These are phyloP conservation scores for Camponotus fellah DNA, from an alignment of 2,888 invertebrate species.

Conservation along the genomic window DNA sequence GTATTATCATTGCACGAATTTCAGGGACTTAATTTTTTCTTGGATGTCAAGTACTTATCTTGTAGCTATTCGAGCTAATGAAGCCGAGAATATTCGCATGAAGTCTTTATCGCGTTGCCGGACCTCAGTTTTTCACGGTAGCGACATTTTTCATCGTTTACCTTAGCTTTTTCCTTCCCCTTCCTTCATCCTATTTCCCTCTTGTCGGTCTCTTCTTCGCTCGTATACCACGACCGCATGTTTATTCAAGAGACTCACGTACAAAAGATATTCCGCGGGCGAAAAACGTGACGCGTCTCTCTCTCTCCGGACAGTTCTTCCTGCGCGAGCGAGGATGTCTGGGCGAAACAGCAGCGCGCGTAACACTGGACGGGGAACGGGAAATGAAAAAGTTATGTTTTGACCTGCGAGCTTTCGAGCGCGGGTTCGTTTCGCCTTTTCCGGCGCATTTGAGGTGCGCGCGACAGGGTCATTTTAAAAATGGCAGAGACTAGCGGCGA, in stretches of 20 bases:
- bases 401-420: conserved; percentile 65
- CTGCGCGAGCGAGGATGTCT: conserved; percentile 29
- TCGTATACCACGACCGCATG: conserved; percentile 76
- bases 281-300: conserved; percentile 77
- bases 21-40: background rate
- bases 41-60: conserved; percentile 33
- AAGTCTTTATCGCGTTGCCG: conserved; percentile 73
- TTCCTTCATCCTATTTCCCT: conserved; percentile 26
- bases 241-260: conserved; percentile 85
- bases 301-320: conserved; percentile 41
- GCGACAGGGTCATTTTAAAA: conserved; percentile 46
- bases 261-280: conserved; percentile 84
- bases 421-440: conserved; percentile 60
- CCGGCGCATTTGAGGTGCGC: conserved; percentile 46
- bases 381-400: conserved; percentile 85
- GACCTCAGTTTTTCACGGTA: conserved; percentile 68
- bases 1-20: background rate
- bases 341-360: conserved; percentile 58
- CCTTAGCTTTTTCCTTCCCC: conserved; percentile 64
- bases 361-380: conserved; percentile 80
- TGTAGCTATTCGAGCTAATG: conserved; percentile 74
- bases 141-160: conserved; percentile 84
- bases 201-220: conserved; percentile 44
- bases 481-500: conserved; percentile 39
- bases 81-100: conserved; percentile 81